phyloP scores from a whole-genome alignment of 2,888 invertebrate genomes.

The Leptopilina syphax region DNA sequence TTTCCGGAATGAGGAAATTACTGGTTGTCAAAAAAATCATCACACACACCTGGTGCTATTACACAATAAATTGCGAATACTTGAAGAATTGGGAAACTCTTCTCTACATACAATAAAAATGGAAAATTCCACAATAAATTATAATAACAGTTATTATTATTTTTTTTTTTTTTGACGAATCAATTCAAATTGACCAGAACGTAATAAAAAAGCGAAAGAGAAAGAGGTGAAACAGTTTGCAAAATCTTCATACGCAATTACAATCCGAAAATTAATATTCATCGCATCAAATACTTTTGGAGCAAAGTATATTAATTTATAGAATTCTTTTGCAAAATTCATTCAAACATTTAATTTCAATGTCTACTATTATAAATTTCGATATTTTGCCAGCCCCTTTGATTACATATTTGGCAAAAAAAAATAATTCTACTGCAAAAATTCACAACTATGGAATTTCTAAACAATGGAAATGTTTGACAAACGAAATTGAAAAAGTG shows the following conservation, averaged over 20 bases:
- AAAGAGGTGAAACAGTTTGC: neutral
- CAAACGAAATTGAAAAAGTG: neutral
- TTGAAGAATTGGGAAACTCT: neutral
- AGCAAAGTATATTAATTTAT: neutral
- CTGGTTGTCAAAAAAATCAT: neutral
- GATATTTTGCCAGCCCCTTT: neutral
- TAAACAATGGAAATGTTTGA: neutral
- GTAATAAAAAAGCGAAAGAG: neutral
- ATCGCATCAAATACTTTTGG: neutral
- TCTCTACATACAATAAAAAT: neutral
- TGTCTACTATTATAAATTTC: neutral
- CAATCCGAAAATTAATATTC: constrained; percentile 18
- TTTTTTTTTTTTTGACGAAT: neutral
- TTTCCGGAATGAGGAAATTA: constrained; percentile 24
- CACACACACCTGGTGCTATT: neutral
- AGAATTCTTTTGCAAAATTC: neutral
- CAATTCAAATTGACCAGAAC: neutral
- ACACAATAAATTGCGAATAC: neutral
- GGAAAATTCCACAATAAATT: neutral
- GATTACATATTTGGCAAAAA: neutral
- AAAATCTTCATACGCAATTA: neutral
- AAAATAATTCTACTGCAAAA: neutral
- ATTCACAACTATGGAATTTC: neutral
- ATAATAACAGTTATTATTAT: neutral
- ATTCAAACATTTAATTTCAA: neutral